Evolutionary conservation across 2,888 invertebrate species (phyloP).

Genomic region (Phorcus lineatus): DNA sequence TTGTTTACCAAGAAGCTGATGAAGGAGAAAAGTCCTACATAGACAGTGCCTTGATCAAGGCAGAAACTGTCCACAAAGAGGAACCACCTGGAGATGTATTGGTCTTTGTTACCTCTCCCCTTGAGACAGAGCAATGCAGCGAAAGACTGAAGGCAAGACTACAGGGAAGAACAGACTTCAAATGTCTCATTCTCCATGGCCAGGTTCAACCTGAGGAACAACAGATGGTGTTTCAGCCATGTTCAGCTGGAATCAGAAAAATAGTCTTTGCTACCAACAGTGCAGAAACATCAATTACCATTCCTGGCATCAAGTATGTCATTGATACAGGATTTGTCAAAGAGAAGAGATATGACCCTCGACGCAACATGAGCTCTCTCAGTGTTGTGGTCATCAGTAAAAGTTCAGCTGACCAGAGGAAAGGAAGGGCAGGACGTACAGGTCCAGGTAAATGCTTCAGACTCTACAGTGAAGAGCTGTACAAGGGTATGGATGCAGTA

Average conservation of each 20-base stretch:
- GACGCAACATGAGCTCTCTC: constrained; percentile 65
- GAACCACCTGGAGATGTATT: constrained; percentile 72
- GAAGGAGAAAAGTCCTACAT: constrained; percentile 54
- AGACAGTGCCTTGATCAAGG: constrained; percentile 62
- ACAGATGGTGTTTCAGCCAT: constrained; percentile 63
- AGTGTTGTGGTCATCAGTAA: constrained; percentile 62
- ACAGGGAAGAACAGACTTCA: constrained; percentile 38
- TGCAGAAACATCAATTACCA: constrained; percentile 76
- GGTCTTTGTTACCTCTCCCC: constrained; percentile 74
- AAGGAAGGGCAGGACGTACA: constrained; percentile 75
- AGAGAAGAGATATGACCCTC: constrained; percentile 71
- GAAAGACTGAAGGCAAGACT: constrained; percentile 41
- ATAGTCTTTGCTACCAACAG: constrained; percentile 75
- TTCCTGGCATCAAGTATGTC: constrained; percentile 75
- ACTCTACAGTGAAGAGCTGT: constrained; percentile 70
- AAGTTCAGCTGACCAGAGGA: constrained; percentile 75
- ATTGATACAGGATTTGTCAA: constrained; percentile 75
- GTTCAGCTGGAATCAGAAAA: constrained; percentile 62
- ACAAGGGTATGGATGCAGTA: constrained; percentile 59
- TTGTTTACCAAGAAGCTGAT: constrained; percentile 53
- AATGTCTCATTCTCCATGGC: constrained; percentile 69
- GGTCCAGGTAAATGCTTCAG: constrained; percentile 73
- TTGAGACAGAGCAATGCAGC: constrained; percentile 70
- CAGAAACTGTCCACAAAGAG: constrained; percentile 60
- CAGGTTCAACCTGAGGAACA: constrained; percentile 71